Evolutionary conservation across 2,113 vertebrate genomes (phyloP), one percentile per base, ranked within the genome.

Genomic region (Pseudopodoces humilis): DNA sequence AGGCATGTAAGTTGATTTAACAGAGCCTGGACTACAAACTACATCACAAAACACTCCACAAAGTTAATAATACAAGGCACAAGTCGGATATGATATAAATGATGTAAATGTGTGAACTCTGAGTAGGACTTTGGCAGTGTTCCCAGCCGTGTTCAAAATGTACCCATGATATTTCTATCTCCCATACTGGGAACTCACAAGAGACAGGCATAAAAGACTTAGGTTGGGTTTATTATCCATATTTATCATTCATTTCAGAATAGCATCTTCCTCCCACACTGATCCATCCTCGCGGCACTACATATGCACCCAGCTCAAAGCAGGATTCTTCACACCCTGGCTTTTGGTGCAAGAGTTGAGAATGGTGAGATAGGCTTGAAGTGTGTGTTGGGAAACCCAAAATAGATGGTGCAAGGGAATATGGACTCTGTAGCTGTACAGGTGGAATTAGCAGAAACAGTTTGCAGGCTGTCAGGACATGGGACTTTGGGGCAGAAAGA

Each of bases 111-210:
- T 96, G 90, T 93, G 90, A 96, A 96, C 88, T 93, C 88, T 96
- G 92, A 95, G 95, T 96, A 96, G 96, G 95, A 96, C 79, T 92
- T 94, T 95, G 93, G 95, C 88, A 68, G 80, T 62, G 52, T 88
- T 96, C 94, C 94, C 93, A 96, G 95, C 76, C 16, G 1, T 86
- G 86, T 97, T 96, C 95, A 93, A 94, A 97, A 96, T 96, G 94
- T 95, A 93, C 93, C 94, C 92, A 95, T 96, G 95, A 75, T 97
- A 96, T 96, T 96, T 95, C 96, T 94, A 68, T 92, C 92, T 96
- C 88, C 65, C 88, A 82, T 96, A 94, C 35, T 93, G 86, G 95
- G 77, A 96, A 93, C 65, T 62, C 92, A 88, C 90, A 90, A 94
- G 86, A 95, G 88, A 86, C 53, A 94, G 53, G 90, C 90, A 96